Conservation (phyloP, 2,888 invertebrate species). For the Andrena camellia region DNA sequence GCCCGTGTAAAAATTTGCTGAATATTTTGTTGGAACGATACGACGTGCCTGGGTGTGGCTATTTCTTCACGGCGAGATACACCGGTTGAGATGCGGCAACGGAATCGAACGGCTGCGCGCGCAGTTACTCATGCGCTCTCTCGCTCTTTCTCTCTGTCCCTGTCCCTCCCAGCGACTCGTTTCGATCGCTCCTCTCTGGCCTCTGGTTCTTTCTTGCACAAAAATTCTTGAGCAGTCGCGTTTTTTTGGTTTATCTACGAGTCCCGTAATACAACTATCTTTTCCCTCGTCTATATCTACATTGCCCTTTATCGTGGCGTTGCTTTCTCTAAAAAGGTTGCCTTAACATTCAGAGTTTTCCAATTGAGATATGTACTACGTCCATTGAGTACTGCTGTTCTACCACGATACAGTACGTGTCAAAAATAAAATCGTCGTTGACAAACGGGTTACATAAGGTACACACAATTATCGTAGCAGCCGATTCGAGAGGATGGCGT, state of each 20-base stretch:
- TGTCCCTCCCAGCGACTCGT: neutral
- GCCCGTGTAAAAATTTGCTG: neutral
- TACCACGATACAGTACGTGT: neutral
- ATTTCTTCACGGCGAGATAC: constrained; percentile 65
- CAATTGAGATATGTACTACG: neutral
- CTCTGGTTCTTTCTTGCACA: neutral
- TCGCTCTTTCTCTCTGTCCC: constrained; percentile 19
- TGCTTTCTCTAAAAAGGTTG: neutral
- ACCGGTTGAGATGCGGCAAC: constrained; percentile 80
- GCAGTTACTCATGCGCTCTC: constrained; percentile 67
- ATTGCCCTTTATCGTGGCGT: neutral
- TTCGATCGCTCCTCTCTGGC: neutral
- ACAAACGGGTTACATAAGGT: constrained; percentile 31
- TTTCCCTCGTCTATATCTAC: neutral
- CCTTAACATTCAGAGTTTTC: neutral
- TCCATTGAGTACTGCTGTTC: neutral
- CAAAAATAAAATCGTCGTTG: neutral
- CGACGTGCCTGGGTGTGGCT: constrained; percentile 79
- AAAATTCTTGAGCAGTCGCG: constrained; percentile 15
- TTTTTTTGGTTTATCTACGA: constrained; percentile 3
- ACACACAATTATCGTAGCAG: constrained; percentile 17
- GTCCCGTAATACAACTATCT: neutral
- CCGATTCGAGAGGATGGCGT: neutral
- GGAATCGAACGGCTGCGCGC: constrained; percentile 84
- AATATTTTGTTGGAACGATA: constrained; percentile 23